Evolutionary conservation across 2,113 vertebrate species (phyloP).

Genomic region (Ceyx melanurus): DNA sequence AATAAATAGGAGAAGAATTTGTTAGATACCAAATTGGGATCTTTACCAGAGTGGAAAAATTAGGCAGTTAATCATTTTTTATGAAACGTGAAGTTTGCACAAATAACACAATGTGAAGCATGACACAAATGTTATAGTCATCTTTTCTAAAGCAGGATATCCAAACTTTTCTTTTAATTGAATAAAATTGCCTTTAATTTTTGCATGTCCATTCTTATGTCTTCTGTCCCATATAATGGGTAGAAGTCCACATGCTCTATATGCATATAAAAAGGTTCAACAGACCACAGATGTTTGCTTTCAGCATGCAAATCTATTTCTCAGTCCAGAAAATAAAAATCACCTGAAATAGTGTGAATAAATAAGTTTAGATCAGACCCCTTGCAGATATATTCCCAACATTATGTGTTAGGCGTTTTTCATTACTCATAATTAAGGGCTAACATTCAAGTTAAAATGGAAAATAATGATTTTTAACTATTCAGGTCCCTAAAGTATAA

Average conservation of each 20-base stretch:
- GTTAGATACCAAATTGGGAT: neutral
- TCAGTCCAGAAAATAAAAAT: neutral
- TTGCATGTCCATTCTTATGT: neutral
- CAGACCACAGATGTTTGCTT: neutral
- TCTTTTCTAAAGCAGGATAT: neutral
- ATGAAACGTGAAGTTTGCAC: neutral
- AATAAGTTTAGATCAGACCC: neutral
- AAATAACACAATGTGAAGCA: neutral
- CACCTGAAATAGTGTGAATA: constrained; percentile 12
- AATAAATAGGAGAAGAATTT: neutral
- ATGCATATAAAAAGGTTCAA: neutral
- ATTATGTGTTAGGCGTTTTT: neutral
- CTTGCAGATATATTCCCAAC: neutral
- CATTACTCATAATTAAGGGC: neutral
- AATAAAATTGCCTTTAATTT: neutral
- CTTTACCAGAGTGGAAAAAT: neutral
- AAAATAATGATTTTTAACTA: constrained; percentile 52
- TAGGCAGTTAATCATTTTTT: neutral
- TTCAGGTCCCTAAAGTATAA: constrained; percentile 31
- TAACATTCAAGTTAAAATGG: constrained; percentile 40
- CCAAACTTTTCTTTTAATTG: neutral
- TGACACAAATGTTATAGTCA: neutral
- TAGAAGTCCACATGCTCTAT: neutral
- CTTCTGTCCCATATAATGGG: neutral
- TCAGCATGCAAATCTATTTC: neutral